Evolutionary conservation across 2,888 invertebrate species (phyloP), one percentile per base, ranked within the genome.

Genomic region (Prenolepis imparis): DNA sequence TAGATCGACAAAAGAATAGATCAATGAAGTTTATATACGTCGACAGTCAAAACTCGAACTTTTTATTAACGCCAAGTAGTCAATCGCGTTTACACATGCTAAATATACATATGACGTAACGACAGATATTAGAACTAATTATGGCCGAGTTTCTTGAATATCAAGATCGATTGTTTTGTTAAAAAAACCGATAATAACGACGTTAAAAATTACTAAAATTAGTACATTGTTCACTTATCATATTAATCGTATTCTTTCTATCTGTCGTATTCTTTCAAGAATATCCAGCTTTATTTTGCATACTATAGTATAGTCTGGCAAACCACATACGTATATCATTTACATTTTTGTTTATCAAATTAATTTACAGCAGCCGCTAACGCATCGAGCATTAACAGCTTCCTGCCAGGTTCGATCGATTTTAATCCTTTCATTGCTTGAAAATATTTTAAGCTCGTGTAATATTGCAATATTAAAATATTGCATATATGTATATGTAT

Each of bases 101-200:
- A 92, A 92, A 91, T 91, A n/a, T n/a, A n/a, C n/a, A 88, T 86
- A 88, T 92, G 89, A 87, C 88, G 84, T 88, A 91, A 91, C 57
- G 55, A 67, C 68, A 36, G n/a, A 9, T 81, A 84, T 86, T 85
- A 28, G 64, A 15, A 21, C 55, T 84, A 84, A 84, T 86, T 84
- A 48, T 66, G 39, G n/a, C 57, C n/a, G 28, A 55, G 68, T 75
- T 83, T 39, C 61, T 36, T 36, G 67, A 55, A 57, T 61, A 61
- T n/a, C 64, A 52, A n/a, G 63, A 77, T 82, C 72, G 28, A 41
- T 21, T 48, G 61, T 75, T 75, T 15, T 12, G 32, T 15, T 67
- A 74, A 84, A 81, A 41, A 57, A 28, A 68, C 74, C 39, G 15
- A 24, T 28, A 48, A 82, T 44, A 57, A 39, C 36, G 63, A 41